Base-by-base conservation (phyloP, 1,140 invertebrate genomes). In the Drosophila ironensis region DNA sequence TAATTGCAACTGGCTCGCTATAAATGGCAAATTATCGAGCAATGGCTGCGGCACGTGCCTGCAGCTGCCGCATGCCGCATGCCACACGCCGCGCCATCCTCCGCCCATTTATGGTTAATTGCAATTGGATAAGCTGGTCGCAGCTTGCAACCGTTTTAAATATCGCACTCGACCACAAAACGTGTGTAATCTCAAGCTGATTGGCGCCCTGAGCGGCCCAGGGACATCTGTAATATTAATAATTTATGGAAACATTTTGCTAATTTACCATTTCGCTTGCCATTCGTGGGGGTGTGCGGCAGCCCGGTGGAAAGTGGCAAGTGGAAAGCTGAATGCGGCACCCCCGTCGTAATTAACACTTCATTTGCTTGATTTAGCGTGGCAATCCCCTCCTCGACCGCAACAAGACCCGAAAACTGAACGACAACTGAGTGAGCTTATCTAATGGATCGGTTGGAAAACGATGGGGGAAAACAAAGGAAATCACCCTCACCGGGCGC, bases 351-450 rank as follows among this genome's bases (percentile, higher is more conserved):
- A 66, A 68, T 68, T 66, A 66, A 68, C 60, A 68, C 48, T 68
- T 68, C 48, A 68, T 68, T 68, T 64, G 59, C 61, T 56, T 56
- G 66, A 69, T 67, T 69, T 68, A 35, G 61, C 64, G 64, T 67
- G 42, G 42, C 44, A 56, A 19, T 40, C 40, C 22, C 16, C 12
- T 22, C 40, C 30, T 37, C 38, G 24, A 30, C 17, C 9, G 2
- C 44, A 44, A 33, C 30, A 9, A 33, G 30, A 33, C 12, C 50
- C 50, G 0, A 53, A 47, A 14, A 4, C 28, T 3, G 30, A 22
- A 47, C 20, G 9, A 24, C 27, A 14, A 11, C 42, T 33, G 19
- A 2, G 16, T 16, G 16, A 9, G 52, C 52, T 56, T 56, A 56
- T 56, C 52, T 56, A 50, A 56, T 56, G 52, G 52, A 56, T 56